Evolutionary conservation across 2,113 vertebrate species (phyloP), one percentile per base, ranked within the genome.

Genomic region (Pteruthius melanotis): DNA sequence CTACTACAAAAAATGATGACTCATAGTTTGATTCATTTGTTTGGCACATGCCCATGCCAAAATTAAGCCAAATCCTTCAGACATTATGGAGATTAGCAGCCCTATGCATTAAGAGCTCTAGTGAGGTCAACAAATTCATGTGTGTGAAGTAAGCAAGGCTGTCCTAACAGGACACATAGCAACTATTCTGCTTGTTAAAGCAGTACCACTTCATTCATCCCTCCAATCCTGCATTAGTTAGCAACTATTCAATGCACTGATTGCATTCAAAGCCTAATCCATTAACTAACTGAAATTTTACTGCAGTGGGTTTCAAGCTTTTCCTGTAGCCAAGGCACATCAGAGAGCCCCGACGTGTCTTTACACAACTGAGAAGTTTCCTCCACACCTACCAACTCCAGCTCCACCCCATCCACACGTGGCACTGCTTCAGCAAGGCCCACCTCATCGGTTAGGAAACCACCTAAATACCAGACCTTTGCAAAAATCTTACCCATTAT

Each of bases 1-100:
- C 64, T 79, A 80, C 90, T 86, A 74, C 64, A 87, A 90, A 66
- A 94, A 95, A 61, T 6, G 37, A 97, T 94, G 93, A 96, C 60
- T 95, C 88, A 95, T 21, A 40, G 63, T 40, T 94, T 53, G 59
- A 95, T 80, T 95, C 26, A 88, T 70, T 90, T 9, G 0, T 45
- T 94, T 88, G 87, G 76, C 76, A 70, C 59, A 85, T 74, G 83
- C 88, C 54, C 52, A 86, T 71, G 59, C 31, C 68, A 96, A 95
- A 97, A 95, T 90, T 68, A 94, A 94, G 69, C 23, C 64, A 5
- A 88, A 74, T 81, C 56, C 76, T 64, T 52, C 56, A 83, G 71
- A 86, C 52, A n/a, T 83, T 92, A 93, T 31, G 64, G 87, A 92
- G 78, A 94, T 95, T 83, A 96, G 85, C 40, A 71, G 49, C 68